Evolutionary conservation across 2,797 vertebrate genomes (phyloP).

Genomic region (Xiphophorus birchmanni): DNA sequence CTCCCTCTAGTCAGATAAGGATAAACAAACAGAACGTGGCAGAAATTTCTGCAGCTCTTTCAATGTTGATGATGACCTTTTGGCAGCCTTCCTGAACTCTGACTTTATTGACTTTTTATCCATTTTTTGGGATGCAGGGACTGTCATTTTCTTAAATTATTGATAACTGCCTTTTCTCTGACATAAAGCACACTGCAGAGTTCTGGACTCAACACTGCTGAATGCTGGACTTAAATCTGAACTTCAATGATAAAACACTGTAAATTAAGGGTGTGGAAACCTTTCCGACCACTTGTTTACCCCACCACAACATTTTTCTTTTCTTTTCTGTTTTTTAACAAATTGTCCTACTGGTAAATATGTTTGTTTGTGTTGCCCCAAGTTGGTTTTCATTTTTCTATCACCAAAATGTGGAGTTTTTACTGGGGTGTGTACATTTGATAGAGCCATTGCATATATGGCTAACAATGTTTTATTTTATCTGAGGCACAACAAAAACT

Average conservation of each 20-base stretch:
- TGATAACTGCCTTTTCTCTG: neutral
- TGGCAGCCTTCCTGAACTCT: neutral
- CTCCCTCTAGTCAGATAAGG: neutral
- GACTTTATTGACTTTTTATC: neutral
- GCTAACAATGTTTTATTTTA: constrained; percentile 17
- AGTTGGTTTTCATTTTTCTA: neutral
- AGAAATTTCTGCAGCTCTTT: neutral
- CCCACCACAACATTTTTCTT: neutral
- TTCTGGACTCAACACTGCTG: neutral
- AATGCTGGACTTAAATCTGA: neutral
- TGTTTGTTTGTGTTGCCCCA: neutral
- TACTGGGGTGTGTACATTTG: neutral
- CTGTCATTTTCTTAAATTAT: neutral
- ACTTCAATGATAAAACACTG: neutral
- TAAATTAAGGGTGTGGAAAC: neutral
- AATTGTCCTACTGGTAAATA: neutral
- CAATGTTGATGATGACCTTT: neutral
- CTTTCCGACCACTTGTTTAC: neutral
- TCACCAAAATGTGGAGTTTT: neutral
- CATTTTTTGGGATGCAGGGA: neutral
- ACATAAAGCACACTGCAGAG: neutral
- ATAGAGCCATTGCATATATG: neutral
- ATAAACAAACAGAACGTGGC: neutral
- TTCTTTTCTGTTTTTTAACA: neutral
- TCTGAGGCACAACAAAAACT: constrained; percentile 5